Conservation (phyloP, 2,888 invertebrate genomes). For the Tolmerus cingulatus region DNA sequence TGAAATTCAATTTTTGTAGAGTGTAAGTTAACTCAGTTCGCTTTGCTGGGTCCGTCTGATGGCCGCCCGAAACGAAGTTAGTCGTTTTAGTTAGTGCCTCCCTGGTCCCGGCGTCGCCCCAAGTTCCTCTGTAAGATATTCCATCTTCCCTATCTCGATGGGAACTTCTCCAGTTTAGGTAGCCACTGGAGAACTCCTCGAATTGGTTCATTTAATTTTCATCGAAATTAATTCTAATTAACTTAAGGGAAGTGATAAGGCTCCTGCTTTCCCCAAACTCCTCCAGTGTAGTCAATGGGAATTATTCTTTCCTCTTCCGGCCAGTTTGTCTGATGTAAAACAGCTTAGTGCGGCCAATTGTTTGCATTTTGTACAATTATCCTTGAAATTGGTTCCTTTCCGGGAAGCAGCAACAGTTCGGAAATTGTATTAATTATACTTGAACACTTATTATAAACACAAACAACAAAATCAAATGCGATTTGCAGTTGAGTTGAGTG, state of each 20-base stretch:
- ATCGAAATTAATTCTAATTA: conserved; percentile 26
- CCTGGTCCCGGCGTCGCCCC: background rate
- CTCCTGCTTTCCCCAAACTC: background rate
- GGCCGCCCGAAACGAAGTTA: background rate
- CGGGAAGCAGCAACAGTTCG: background rate
- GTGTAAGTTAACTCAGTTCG: conserved; percentile 9
- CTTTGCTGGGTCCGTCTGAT: background rate
- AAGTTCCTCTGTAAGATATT: conserved; percentile 8
- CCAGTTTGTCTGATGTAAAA: background rate
- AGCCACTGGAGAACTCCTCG: background rate
- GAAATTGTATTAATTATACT: background rate
- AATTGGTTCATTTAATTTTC: conserved; percentile 30
- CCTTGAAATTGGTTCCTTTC: background rate
- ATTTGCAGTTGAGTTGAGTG: background rate
- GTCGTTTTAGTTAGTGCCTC: background rate
- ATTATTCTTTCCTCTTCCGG: background rate
- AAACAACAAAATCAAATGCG: background rate
- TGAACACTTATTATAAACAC: background rate
- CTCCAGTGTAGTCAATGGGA: background rate
- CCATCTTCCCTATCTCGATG: background rate
- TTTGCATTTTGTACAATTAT: background rate
- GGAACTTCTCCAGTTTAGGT: conserved; percentile 9
- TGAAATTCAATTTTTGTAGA: conserved; percentile 31
- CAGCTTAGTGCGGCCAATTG: background rate
- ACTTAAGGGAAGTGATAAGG: background rate